Conservation (phyloP, 2,888 invertebrate genomes). For the Barypeithes pellucidus region DNA sequence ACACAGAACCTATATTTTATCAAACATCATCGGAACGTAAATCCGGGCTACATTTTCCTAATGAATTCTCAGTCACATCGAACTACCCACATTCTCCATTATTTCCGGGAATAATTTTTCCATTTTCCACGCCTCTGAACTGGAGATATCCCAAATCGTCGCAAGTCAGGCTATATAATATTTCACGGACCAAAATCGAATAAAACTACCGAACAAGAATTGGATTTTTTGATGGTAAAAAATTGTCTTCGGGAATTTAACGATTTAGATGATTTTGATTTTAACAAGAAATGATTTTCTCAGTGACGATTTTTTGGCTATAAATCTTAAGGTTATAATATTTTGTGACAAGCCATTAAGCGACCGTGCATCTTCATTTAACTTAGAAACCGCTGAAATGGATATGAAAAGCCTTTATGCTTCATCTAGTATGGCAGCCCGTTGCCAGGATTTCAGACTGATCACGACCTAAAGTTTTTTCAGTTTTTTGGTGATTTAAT, state of each 20-base stretch:
- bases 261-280: neutral
- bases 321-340: too few relatives aligned
- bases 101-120: slow-evolving; percentile 13
- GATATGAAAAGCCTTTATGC: too few relatives aligned
- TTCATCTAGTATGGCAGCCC: too few relatives aligned
- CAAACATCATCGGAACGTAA: neutral
- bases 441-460: too few relatives aligned
- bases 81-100: slow-evolving; percentile 6
- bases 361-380: too few relatives aligned
- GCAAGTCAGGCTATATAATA: slow-evolving; percentile 18
- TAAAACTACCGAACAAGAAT: slow-evolving; percentile 5
- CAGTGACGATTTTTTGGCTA: too few relatives aligned
- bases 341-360: too few relatives aligned
- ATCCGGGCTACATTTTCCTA: slow-evolving; percentile 6
- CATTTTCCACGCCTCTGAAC: slow-evolving; percentile 21
- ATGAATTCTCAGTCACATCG: neutral
- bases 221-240: slow-evolving; percentile 12
- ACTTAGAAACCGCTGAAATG: too few relatives aligned
- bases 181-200: slow-evolving; percentile 17
- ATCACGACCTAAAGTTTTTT: too few relatives aligned
- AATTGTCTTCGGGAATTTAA: slow-evolving; percentile 10
- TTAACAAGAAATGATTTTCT: neutral
- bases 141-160: slow-evolving; percentile 16
- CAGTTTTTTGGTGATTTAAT: too few relatives aligned
- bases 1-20: neutral